These are phyloP conservation scores for Peucedramus taeniatus DNA, from an alignment of 2,113 vertebrate genomes.

Conservation along the genomic window DNA sequence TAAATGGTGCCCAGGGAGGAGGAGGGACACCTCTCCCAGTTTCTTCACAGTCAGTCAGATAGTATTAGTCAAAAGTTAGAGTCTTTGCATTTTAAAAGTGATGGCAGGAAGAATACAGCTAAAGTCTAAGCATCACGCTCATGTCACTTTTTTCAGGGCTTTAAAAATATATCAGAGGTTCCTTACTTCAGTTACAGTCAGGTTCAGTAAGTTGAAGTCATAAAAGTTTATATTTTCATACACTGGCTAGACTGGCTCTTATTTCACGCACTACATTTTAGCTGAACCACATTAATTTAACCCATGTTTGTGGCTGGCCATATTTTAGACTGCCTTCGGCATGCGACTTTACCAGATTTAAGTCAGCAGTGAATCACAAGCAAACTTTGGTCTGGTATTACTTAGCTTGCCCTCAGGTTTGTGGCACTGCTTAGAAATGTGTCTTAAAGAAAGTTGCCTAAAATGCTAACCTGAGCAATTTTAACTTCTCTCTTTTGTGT, in stretches of 20 bases:
- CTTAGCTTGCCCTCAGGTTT: conserved; percentile 12
- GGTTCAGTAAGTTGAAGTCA: neutral
- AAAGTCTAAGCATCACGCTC: neutral
- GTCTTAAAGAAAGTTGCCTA: conserved; percentile 3
- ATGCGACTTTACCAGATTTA: conserved; percentile 19
- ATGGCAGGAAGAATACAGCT: neutral
- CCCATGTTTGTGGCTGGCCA: neutral
- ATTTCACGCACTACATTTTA: conserved; percentile 31
- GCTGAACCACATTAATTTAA: conserved; percentile 42
- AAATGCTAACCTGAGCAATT: conserved; percentile 22
- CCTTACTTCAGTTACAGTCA: neutral
- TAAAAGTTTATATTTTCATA: conserved; percentile 26
- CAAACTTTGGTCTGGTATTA: neutral
- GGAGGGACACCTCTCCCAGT: neutral
- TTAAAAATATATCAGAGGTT: neutral
- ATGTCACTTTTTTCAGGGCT: neutral
- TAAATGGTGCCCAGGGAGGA: accelerated
- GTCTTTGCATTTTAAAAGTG: neutral
- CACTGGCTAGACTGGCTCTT: neutral
- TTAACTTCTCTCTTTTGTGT: neutral
- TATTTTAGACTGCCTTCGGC: conserved; percentile 30
- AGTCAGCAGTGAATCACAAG: conserved; percentile 39
- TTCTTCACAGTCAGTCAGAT: neutral
- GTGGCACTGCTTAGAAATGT: neutral
- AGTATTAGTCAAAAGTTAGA: neutral